These are phyloP conservation scores for Diphyllodes magnificus DNA, from an alignment of 2,113 vertebrate genomes.

Conservation along the genomic window DNA sequence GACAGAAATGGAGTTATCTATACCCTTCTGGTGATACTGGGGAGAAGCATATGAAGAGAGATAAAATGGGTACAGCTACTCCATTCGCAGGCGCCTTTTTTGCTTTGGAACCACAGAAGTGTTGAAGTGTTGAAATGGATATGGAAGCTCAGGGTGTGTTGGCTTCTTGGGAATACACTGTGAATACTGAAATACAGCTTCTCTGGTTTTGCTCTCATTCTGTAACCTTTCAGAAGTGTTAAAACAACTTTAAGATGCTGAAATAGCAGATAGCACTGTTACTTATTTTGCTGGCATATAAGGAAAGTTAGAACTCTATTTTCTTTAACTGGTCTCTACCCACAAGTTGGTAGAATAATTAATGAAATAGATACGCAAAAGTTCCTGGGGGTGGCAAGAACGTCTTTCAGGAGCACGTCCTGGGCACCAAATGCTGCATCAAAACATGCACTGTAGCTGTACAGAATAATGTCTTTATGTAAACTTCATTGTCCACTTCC, in stretches of 20 bases:
- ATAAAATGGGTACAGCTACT: background rate
- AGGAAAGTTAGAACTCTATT: background rate
- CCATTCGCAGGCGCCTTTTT: background rate
- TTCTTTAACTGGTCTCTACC: background rate
- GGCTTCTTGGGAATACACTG: background rate
- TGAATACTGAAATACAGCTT: background rate
- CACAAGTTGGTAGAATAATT: background rate
- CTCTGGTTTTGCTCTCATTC: background rate
- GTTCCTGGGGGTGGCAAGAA: background rate
- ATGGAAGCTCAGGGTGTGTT: background rate
- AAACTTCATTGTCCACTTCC: background rate
- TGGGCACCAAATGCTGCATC: background rate
- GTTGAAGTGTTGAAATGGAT: background rate
- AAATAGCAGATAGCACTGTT: background rate
- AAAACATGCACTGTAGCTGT: background rate
- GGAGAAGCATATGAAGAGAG: background rate
- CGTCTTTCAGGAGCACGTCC: accelerated
- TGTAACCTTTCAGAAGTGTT: background rate
- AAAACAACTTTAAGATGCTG: background rate
- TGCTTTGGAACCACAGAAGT: background rate
- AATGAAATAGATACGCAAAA: background rate
- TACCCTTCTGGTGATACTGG: background rate
- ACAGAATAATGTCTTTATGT: background rate
- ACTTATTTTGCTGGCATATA: background rate
- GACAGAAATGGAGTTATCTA: background rate